Base-by-base conservation (phyloP, 2,797 vertebrate species). In the Bradypodion pumilum region DNA sequence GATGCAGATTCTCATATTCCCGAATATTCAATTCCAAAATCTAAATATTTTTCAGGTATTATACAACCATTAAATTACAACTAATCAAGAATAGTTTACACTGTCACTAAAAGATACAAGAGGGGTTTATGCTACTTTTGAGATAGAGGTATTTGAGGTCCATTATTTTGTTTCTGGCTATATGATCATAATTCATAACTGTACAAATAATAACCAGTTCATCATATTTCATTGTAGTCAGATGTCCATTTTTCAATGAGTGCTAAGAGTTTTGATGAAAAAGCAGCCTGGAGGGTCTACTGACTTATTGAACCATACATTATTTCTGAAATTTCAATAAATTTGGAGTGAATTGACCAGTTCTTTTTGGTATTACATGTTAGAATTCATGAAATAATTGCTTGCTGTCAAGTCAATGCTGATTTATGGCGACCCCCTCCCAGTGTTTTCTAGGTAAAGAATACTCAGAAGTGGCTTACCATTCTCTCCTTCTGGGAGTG, bases 151-250 rank as follows among this genome's bases (percentile, higher is more conserved):
- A n/a, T 80, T 49, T 15, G 46, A 49, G 23, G 49, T 44, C 46
- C 66, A 49, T 25, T 80, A 46, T 79, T 79, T 79, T 44, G 52
- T 80, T 81, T 72, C 27, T 15, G 59, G 9, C 37, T 72, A 56
- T 35, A 40, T 52, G 62, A 27, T 79, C 21, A 46, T n/a, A 66
- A 46, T n/a, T 78, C 78, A 65, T 40, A 44, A 35, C 23, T 15
- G 59, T 19, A 40, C 56, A 32, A 32, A 76, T 16, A 32, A 35
- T 37, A 59, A 13, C 56, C 66, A 68, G 35, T 32, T 32, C 12
- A 16, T 49, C 40, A 12, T 66, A 66, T 79, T 66, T 23, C 66
- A 68, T 35, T 23, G 63, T 49, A 49, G 5, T 66, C 44, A 35
- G 42, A 49, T 79, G 29, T 79, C 63, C n/a, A n/a, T 32, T 79